Percentiles rank a stretch among this genome's conserved stretches.
Conservation (phyloP, 2,113 vertebrate species). For the Gymnobelideus leadbeateri region DNA sequence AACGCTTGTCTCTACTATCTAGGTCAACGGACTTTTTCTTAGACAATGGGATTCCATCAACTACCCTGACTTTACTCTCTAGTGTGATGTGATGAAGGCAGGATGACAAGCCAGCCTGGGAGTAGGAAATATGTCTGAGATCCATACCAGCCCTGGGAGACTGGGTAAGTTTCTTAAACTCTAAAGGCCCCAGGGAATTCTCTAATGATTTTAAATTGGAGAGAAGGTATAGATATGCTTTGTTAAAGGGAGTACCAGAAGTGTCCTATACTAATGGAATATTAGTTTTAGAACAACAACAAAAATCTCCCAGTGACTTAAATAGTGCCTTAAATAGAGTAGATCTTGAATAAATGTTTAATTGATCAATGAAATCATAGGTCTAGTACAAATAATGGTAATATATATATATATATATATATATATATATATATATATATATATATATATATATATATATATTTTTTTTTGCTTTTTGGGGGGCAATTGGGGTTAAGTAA, state of each 20-base stretch:
- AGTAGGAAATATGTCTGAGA: background rate
- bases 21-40: constrained; percentile 46
- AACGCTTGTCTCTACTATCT: constrained; percentile 33
- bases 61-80: constrained; percentile 1
- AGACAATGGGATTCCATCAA: constrained; percentile 12
- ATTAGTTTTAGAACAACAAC: background rate
- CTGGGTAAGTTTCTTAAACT: background rate
- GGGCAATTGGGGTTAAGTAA: too few species aligned
- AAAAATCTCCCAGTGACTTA: background rate
- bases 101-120: background rate
- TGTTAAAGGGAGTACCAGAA: background rate
- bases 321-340: background rate
- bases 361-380: background rate
- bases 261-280: background rate
- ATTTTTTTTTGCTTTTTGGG: too few species aligned
- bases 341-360: background rate
- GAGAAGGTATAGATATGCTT: background rate
- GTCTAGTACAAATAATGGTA: background rate
- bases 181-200: background rate
- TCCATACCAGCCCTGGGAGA: background rate
- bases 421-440: too few species aligned
- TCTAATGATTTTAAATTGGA: background rate
- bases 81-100: background rate
- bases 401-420: too few species aligned
- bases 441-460: too few species aligned